Base-by-base conservation (phyloP, 2,797 vertebrate genomes). In the Ciconia nigra region DNA sequence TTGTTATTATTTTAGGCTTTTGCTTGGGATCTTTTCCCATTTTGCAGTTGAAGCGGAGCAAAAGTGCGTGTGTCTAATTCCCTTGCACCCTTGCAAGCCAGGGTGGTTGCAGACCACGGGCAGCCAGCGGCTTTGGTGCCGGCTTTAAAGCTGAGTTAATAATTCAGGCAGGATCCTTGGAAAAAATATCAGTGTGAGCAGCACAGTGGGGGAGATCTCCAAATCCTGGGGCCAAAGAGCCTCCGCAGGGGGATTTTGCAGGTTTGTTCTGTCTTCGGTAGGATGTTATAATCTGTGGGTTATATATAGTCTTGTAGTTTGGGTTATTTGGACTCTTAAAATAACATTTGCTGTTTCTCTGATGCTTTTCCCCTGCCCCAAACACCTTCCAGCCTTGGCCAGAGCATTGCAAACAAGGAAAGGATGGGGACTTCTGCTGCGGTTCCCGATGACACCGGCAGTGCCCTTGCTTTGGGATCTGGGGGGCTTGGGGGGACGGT, bases 401-500 rank as follows among this genome's bases (percentile, higher is more conserved):
- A 3, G 15, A 7, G 13, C n/a, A 3, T 0, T 1, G 28, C 55
- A 33, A 10, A 11, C 0, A 4, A 17, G 73, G 47, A 9, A 22
- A 25, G 33, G 83, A 35, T 3, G 55, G 51, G 24, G 47, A 1
- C 2, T n/a, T 17, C 12, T 8, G 11, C 51, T n/a, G n/a, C 1
- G 0, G n/a, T 7, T 52, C 49, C 41, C 2, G 0, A 7, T 6
- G 47, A 5, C 5, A 0, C 31, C 0, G 1, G 18, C 2, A 5
- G 42, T 8, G 59, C 35, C 70, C 5, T 9, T 7, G 42, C 57
- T 42, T 12, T 9, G 78, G 80, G 42, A 5, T 19, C 6, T 4
- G 76, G 69, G n/a, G 8, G 15, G 1, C 2, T 2, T 4, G 22
- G 73, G 83, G 61, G 15, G 11, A 10, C 2, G 0, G 33, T 19